Evolutionary conservation across 1,140 invertebrate genomes (phyloP).

Genomic region (Anastrepha obliqua): DNA sequence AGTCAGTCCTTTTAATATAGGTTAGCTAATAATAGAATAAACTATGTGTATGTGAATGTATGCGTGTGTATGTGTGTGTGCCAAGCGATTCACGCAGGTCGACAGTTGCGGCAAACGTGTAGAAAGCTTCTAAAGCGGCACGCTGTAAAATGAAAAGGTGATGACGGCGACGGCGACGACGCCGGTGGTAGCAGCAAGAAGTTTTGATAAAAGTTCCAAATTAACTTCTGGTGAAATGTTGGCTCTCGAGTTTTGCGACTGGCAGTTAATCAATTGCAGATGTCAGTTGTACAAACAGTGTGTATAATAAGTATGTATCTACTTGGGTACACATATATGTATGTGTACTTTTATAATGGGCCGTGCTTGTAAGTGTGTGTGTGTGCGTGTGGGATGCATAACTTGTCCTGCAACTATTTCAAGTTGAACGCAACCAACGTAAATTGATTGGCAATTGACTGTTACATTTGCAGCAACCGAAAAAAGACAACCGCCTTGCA

Average conservation of each 20-base stretch:
- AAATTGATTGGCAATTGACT: slow-evolving; percentile 28
- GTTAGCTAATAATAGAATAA: background rate
- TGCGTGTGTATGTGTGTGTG: background rate
- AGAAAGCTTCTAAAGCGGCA: slow-evolving; percentile 36
- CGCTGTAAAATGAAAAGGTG: slow-evolving; percentile 3
- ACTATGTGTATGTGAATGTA: background rate
- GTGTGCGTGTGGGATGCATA: background rate
- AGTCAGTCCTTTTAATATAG: too few relatives aligned
- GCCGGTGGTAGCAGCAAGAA: background rate
- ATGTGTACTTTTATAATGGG: background rate
- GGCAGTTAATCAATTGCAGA: slow-evolving; percentile 46
- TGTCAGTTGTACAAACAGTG: slow-evolving; percentile 36
- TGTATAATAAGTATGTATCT: background rate
- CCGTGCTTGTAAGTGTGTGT: background rate
- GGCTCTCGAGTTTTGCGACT: slow-evolving; percentile 14
- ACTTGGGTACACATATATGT: background rate
- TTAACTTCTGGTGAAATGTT: slow-evolving; percentile 44
- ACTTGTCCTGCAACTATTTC: background rate
- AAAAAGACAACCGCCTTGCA: background rate
- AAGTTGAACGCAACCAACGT: slow-evolving; percentile 32
- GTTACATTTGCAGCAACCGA: background rate
- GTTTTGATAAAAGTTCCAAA: slow-evolving; percentile 51
- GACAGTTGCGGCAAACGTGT: slow-evolving; percentile 12
- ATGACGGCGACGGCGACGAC: background rate
- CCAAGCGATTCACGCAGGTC: background rate